phyloP scores from a whole-genome alignment of 2,797 vertebrate species.

The Naso thynnoides region DNA sequence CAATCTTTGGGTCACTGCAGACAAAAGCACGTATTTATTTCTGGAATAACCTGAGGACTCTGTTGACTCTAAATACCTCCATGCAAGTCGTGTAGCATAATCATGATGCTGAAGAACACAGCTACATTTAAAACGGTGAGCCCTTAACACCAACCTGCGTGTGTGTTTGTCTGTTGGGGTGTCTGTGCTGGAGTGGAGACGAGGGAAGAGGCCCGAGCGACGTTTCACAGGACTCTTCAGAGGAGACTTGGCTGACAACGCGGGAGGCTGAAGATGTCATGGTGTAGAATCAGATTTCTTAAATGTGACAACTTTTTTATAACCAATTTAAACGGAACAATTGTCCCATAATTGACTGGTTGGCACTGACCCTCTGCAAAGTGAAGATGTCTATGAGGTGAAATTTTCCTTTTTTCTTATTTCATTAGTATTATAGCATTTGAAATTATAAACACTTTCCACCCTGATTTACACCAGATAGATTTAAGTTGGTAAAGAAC shows the following conservation, averaged over 20 bases:
- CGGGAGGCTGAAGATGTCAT: conserved; percentile 87
- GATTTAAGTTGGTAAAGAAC: neutral
- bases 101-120: neutral
- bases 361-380: too few species aligned
- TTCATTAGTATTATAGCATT: neutral
- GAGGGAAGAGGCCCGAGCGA: conserved; percentile 95
- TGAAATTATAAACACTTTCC: neutral
- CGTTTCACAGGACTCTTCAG: conserved; percentile 96
- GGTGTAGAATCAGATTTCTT: neutral
- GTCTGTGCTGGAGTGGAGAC: conserved; percentile 93
- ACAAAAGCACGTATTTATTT: conserved; percentile 35
- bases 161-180: conserved; percentile 86
- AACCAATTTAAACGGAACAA: neutral
- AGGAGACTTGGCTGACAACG: conserved; percentile 89
- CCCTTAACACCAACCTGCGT: conserved; percentile 82
- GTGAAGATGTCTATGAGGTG: too few species aligned
- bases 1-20: conserved; percentile 87
- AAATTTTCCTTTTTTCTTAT: too few species aligned
- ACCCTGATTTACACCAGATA: neutral
- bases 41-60: neutral
- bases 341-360: neutral
- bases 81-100: too few species aligned
- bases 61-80: neutral
- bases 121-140: neutral
- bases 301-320: neutral